Evolutionary conservation across 2,113 vertebrate genomes (phyloP).

Genomic region (Dasypus novemcinctus): DNA sequence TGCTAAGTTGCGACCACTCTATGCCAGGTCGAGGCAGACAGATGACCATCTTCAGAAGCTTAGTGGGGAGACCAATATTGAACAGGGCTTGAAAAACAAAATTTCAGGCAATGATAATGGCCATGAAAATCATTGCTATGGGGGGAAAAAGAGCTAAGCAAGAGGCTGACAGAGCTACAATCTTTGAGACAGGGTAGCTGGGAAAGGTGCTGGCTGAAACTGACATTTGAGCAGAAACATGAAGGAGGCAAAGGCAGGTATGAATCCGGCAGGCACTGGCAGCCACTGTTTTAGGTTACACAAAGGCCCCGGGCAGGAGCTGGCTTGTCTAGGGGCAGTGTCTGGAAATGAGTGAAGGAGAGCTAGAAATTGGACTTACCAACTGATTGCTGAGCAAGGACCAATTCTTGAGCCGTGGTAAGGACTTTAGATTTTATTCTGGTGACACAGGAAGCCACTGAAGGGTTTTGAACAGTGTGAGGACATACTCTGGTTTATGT

Average conservation of each 20-base stretch:
- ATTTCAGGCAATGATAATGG: neutral
- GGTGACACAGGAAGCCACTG: neutral
- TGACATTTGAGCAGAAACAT: neutral
- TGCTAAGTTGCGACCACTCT: fast-evolving
- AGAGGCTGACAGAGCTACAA: fast-evolving
- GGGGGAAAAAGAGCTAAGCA: neutral
- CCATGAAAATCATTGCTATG: neutral
- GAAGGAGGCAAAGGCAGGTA: no score
- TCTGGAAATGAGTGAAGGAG: neutral
- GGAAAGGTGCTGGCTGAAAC: neutral
- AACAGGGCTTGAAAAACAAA: neutral
- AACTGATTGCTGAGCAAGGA: neutral
- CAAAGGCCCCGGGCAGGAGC: neutral
- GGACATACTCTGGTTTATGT: neutral
- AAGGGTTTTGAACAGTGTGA: neutral
- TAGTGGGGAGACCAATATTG: neutral
- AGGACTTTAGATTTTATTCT: neutral
- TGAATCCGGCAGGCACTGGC: fast-evolving
- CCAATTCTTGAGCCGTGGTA: neutral
- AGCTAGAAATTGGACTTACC: fast-evolving
- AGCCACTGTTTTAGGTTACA: no score
- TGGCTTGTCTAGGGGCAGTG: neutral
- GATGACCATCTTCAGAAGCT: no score
- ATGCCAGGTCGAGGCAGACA: fast-evolving
- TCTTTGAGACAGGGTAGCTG: neutral